A percentile compares a stretch with the other conserved stretches of the same genome.
phyloP scores from a whole-genome alignment of 1,140 invertebrate species.

The Penaeus japonicus region DNA sequence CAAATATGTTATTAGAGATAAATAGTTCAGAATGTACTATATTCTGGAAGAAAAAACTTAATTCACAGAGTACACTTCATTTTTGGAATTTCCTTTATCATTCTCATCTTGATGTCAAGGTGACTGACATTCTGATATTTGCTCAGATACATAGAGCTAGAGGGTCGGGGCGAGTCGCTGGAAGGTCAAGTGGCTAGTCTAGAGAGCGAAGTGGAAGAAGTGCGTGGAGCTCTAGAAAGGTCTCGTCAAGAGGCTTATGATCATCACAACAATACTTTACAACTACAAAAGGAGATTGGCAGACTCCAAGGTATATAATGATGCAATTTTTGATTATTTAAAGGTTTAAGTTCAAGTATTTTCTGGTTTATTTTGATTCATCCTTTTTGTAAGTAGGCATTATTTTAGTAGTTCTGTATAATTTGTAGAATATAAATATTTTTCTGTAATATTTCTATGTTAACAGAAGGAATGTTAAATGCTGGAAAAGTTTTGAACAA shows the following conservation, averaged over 20 bases:
- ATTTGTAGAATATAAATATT: no score
- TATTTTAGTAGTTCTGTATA: no score
- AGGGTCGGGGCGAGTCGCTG: slow-evolving; percentile 21
- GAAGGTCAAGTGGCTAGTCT: slow-evolving; percentile 19
- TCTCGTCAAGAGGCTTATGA: slow-evolving; percentile 19
- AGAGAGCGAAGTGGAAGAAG: slow-evolving; percentile 34
- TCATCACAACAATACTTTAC: slow-evolving; percentile 25
- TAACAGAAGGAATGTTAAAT: no score
- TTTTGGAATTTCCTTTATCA: not conserved
- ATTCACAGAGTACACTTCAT: no score
- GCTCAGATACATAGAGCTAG: slow-evolving; percentile 39
- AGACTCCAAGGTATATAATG: slow-evolving; percentile 18
- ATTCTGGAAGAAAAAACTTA: no score
- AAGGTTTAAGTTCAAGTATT: not conserved
- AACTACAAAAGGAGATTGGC: slow-evolving; percentile 36
- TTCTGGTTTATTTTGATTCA: no score
- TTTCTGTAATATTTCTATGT: no score
- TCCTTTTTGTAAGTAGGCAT: no score
- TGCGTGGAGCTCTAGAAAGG: not conserved
- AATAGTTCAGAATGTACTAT: not conserved
- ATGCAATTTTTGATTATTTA: not conserved
- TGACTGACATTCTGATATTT: not conserved
- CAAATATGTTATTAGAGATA: not conserved
- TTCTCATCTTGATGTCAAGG: not conserved
- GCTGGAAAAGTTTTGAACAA: no score